Evolutionary conservation across 1,140 invertebrate species (phyloP), one percentile per base, ranked within the genome.

Genomic region (Harlomillsia oculata): DNA sequence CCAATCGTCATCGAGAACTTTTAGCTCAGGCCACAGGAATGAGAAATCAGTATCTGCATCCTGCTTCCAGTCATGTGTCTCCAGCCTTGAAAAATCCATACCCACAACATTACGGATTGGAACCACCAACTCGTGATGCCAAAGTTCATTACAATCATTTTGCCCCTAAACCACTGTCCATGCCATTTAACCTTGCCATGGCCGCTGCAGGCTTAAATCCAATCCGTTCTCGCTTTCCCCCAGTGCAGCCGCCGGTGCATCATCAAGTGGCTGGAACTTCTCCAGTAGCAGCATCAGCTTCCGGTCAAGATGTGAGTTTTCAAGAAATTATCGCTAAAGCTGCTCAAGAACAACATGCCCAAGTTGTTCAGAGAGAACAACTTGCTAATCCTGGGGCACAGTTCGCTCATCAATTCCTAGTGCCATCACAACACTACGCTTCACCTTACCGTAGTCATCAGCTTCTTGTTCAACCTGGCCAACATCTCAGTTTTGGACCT

Each of bases 291-390:
- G 29, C 28, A 13, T 23, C 32, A 30, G 18, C 39, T 13, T 45
- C 28, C 21, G 29, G 25, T 30, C 13, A 20, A 21, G 20, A 14
- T 6, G 36, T 32, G 41, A 23, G 16, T 44, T 21, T 41, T n/a
- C 36, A 56, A 26, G 36, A 56, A 56, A 56, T 56, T 26, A 39
- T 56, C 23, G 46, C 45, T 2, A 56, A 56, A 37, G 54, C 54
- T 30, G 54, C 54, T 6, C 45, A 50, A 32, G 21, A 56, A 16
- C 54, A 56, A 43, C 54, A 56, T 25, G 34, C 25, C 14, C 41
- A 29, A 34, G 46, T 56, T 41, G n/a, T 56, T 1, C 23, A 45
- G 28, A 37, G 48, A 16, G 54, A 56, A 32, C 34, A 56, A 13
- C 25, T 30, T 9, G 37, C 45, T 25, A 25, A 56, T 34, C 54